phyloP scores from a whole-genome alignment of 2,888 invertebrate species.

The Polietes domitor region DNA sequence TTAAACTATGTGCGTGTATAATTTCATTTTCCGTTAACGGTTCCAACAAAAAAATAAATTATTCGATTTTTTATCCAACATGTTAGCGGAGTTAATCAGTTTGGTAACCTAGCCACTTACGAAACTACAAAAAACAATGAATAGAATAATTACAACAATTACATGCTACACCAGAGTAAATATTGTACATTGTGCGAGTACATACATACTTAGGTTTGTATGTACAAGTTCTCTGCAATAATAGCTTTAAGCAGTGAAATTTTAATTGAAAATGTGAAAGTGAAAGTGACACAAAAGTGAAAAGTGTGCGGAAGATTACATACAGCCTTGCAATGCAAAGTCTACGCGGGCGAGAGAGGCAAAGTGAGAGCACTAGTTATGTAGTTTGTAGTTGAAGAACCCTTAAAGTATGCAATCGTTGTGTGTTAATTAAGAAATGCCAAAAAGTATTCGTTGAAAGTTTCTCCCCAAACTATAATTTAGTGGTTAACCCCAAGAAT shows the following conservation, averaged over 20 bases:
- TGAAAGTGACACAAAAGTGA: not conserved
- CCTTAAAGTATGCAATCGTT: conserved; percentile 10
- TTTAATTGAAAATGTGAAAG: not conserved
- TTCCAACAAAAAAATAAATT: too few species aligned
- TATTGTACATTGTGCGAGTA: not conserved
- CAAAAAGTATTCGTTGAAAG: not conserved
- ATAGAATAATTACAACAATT: too few species aligned
- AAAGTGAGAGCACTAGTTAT: not conserved
- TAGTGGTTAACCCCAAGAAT: not conserved
- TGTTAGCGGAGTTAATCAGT: too few species aligned
- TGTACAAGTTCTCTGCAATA: too few species aligned
- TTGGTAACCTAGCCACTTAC: too few species aligned
- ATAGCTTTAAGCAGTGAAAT: not conserved
- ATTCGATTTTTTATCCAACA: too few species aligned
- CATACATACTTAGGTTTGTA: too few species aligned
- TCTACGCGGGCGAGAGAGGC: not conserved
- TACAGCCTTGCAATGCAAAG: not conserved
- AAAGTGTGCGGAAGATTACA: not conserved
- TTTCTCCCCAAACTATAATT: not conserved
- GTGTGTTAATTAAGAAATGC: conserved; percentile 25
- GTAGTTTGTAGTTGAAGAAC: not conserved
- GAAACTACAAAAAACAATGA: too few species aligned
- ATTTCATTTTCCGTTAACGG: too few species aligned
- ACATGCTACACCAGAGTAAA: not conserved
- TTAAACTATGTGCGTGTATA: too few species aligned